These are phyloP conservation scores for Columba guinea DNA, from an alignment of 2,797 vertebrate genomes.

Conservation along the genomic window DNA sequence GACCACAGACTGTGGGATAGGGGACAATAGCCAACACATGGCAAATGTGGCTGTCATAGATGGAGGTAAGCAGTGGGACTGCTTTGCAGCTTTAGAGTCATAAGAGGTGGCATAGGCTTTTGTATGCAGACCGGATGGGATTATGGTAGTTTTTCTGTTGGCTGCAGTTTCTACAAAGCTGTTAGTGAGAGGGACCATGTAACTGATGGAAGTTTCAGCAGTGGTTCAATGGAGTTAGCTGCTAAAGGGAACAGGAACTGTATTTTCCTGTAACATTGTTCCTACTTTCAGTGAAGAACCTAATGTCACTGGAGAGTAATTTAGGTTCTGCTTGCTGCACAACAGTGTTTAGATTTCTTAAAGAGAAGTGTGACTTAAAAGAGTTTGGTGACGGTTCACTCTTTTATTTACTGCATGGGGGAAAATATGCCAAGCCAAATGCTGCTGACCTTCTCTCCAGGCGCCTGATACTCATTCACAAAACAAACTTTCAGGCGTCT, in stretches of 20 bases:
- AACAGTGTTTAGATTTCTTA: too few species aligned
- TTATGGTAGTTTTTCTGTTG: not conserved
- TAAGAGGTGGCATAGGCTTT: not conserved
- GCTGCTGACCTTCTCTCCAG: too few species aligned
- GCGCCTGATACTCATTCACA: too few species aligned
- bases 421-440: too few species aligned
- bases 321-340: too few species aligned
- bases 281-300: not conserved
- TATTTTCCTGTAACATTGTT: not conserved
- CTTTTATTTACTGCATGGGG: too few species aligned
- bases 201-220: not conserved
- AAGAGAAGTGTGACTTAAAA: too few species aligned
- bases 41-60: conserved; percentile 94
- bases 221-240: not conserved
- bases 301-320: too few species aligned
- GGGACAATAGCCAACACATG: conserved; percentile 72
- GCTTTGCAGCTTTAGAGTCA: not conserved
- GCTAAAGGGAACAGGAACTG: not conserved
- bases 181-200: fast-evolving
- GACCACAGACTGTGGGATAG: conserved; percentile 83
- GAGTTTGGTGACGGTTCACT: too few species aligned
- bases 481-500: too few species aligned
- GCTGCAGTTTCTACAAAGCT: not conserved
- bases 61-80: conserved; percentile 81
- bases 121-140: not conserved